These are phyloP conservation scores for Rhabditoides inermis DNA, from an alignment of 2,888 invertebrate genomes.

Conservation along the genomic window DNA sequence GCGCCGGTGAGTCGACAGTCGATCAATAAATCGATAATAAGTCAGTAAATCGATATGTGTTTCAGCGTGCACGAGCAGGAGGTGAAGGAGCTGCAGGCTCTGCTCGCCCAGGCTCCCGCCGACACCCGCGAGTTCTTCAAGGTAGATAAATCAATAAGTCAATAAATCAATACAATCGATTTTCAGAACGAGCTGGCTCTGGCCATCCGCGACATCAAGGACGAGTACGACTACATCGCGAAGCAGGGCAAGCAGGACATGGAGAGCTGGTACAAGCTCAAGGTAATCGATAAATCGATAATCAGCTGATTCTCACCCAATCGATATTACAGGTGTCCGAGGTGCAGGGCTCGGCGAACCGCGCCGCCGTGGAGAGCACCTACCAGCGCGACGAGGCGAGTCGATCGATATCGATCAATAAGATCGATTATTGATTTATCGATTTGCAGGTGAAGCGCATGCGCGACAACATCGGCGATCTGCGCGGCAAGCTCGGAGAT, in stretches of 20 bases:
- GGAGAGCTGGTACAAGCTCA: slow-evolving; percentile 58
- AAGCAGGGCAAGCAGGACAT: slow-evolving; percentile 55
- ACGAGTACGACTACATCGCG: slow-evolving; percentile 55
- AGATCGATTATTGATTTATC: slow-evolving; percentile 54
- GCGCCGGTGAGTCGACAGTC: slow-evolving; percentile 16
- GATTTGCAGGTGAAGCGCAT: slow-evolving; percentile 48
- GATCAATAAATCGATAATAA: not conserved
- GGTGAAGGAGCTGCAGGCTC: slow-evolving; percentile 52
- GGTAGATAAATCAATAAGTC: slow-evolving; percentile 9
- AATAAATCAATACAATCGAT: not conserved
- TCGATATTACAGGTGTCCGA: slow-evolving; percentile 41
- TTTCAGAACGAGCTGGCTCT: slow-evolving; percentile 56
- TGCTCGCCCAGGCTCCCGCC: slow-evolving; percentile 50
- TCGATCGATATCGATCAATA: slow-evolving; percentile 56
- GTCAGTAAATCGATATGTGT: not conserved
- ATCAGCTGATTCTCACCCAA: not conserved
- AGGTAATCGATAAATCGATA: too few relatives aligned
- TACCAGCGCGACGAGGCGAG: slow-evolving; percentile 57
- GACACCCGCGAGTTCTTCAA: slow-evolving; percentile 56
- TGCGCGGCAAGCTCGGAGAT: slow-evolving; percentile 32
- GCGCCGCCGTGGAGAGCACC: slow-evolving; percentile 56
- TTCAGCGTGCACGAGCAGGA: slow-evolving; percentile 50
- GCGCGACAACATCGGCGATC: slow-evolving; percentile 27
- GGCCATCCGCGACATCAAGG: slow-evolving; percentile 57
- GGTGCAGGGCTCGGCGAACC: slow-evolving; percentile 50